Conservation (phyloP, 1,140 invertebrate species). For the Heterodera carotae region DNA sequence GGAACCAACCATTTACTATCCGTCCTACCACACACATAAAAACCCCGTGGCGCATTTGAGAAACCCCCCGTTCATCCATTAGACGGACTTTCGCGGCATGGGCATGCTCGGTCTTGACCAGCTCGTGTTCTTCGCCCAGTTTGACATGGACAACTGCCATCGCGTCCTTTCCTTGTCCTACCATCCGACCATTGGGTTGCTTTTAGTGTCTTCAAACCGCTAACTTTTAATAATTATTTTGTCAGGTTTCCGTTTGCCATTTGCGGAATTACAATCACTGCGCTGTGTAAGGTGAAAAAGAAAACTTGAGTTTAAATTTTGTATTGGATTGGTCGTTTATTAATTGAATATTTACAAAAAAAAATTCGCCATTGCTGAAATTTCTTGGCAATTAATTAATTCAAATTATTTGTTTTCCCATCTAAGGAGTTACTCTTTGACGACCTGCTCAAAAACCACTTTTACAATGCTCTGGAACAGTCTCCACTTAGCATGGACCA, state of each 20-base stretch:
- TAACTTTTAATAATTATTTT: conserved; percentile 16
- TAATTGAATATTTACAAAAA: too few relatives aligned
- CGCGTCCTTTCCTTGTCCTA: conserved; percentile 83
- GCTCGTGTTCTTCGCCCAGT: conserved; percentile 81
- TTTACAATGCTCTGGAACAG: conserved; percentile 76
- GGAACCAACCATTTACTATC: too few relatives aligned
- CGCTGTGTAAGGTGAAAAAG: conserved; percentile 69
- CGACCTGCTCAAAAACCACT: conserved; percentile 83
- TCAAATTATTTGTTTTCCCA: conserved; percentile 69
- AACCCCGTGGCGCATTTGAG: too few relatives aligned
- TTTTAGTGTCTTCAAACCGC: too few relatives aligned
- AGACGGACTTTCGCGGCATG: conserved; percentile 95
- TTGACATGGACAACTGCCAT: conserved; percentile 77
- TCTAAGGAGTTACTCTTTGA: conserved; percentile 76
- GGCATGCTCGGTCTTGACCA: conserved; percentile 90
- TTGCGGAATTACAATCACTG: conserved; percentile 86
- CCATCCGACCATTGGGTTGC: conserved; percentile 74
- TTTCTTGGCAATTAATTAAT: too few relatives aligned
- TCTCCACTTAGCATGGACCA: conserved; percentile 73
- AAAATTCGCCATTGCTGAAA: too few relatives aligned
- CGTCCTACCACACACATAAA: too few relatives aligned
- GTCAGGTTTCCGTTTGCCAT: conserved; percentile 74
- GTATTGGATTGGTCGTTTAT: too few relatives aligned
- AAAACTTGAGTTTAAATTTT: too few relatives aligned
- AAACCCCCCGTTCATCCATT: neutral